These are phyloP conservation scores for Ammodytes dubius DNA, from an alignment of 2,113 vertebrate genomes.

Conservation along the genomic window DNA sequence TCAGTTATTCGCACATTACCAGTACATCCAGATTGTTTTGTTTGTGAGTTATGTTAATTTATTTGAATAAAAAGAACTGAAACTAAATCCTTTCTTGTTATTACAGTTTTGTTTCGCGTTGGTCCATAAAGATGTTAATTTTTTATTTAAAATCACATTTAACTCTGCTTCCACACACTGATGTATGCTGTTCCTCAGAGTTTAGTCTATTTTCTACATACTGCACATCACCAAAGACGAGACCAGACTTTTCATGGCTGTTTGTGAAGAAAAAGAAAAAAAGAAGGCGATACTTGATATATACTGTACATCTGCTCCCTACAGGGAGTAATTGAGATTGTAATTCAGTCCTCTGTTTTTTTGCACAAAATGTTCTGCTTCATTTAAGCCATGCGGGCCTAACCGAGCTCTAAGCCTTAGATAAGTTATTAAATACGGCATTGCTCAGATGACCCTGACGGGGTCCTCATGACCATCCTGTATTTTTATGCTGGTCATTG, in stretches of 20 bases:
- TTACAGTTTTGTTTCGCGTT: background rate
- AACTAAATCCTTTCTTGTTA: conserved; percentile 5
- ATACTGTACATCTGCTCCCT: conserved; percentile 37
- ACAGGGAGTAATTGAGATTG: conserved; percentile 71
- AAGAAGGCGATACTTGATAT: conserved; percentile 27
- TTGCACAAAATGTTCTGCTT: conserved; percentile 71
- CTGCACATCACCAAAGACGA: conserved; percentile 38
- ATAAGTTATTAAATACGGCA: conserved; percentile 72
- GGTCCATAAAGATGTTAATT: background rate
- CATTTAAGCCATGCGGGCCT: conserved; percentile 64
- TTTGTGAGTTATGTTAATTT: conserved; percentile 71
- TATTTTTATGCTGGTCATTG: conserved; percentile 19
- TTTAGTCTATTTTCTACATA: conserved; percentile 36
- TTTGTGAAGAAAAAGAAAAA: conserved; percentile 2
- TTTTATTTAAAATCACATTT: background rate
- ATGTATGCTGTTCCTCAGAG: conserved; percentile 31
- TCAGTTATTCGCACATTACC: conserved; percentile 59
- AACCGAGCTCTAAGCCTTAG: conserved; percentile 49
- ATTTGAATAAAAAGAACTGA: conserved; percentile 72
- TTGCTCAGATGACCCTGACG: conserved; percentile 55
- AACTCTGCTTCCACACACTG: background rate
- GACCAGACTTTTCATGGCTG: conserved; percentile 18
- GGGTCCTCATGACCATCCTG: conserved; percentile 35
- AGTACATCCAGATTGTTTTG: conserved; percentile 44
- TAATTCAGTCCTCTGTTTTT: conserved; percentile 62